Base-by-base conservation (phyloP, 1,140 invertebrate species). In the Tribolium castaneum region DNA sequence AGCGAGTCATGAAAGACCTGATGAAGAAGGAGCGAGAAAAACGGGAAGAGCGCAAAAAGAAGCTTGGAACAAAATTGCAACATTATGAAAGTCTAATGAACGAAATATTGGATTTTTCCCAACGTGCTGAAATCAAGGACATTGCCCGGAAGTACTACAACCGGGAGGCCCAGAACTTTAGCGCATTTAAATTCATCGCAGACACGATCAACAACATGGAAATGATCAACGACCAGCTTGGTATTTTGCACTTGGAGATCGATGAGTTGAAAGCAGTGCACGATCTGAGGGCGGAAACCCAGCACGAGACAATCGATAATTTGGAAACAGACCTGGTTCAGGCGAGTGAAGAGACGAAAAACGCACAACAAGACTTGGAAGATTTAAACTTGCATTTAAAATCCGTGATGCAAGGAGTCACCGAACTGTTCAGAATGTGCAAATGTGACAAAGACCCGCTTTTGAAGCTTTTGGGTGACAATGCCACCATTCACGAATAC, bases 121-220 rank as follows among this genome's bases (percentile, higher is more conserved):
- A 14, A 34, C 14, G 96, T 84, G 89, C 91, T 12, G 92, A 95
- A 82, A 89, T 95, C 2, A 92, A 95, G 78, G 90, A 78, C 1
- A 83, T 97, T 14, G 93, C 93, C 3, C 90, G 90, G n/a, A 90
- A 93, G 79, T 97, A 96, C 86, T 90, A 93, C 10, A 92, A 94
- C 54, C 92, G 95, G 80, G 96, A 98, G 84, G 95, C 97, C 83
- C 93, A 95, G 81, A 98, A 98, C 88, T 97, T 97, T 87, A 94
- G 95, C 0, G 89, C 96, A 0, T 98, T 98, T 86, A 96, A 94
- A 85, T 97, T 96, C 85, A 95, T 98, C 1, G 97, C 96, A 84
- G 95, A 97, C 85, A 89, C 97, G 22, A 97, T 97, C 85, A 93
- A 93, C 80, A 94, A 97, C 84, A 88, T 95, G 34, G 95, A 97